These are phyloP conservation scores for Myzus persicae DNA, from an alignment of 1,140 invertebrate species.

Conservation along the genomic window DNA sequence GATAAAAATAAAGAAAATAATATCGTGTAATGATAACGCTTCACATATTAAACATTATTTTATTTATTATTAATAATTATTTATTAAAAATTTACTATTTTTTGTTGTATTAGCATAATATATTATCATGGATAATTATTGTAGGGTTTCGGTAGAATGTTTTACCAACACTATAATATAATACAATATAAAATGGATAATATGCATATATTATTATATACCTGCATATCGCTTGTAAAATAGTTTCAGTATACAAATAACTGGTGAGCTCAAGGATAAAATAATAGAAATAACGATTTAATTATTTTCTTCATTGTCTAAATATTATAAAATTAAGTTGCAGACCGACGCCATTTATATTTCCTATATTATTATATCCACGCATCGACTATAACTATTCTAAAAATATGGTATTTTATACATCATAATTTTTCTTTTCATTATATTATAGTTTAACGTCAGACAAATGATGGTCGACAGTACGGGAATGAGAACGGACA, in stretches of 20 bases:
- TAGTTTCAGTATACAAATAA: not conserved
- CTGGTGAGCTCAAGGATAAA: not conserved
- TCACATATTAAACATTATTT: too few species aligned
- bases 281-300: not conserved
- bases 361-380: not conserved
- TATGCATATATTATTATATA: not conserved
- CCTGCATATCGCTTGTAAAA: not conserved
- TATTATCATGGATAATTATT: not conserved
- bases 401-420: not conserved
- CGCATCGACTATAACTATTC: not conserved
- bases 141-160: not conserved
- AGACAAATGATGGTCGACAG: slow-evolving; percentile 56
- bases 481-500: slow-evolving; percentile 49
- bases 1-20: too few species aligned
- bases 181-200: not conserved
- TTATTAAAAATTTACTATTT: too few species aligned
- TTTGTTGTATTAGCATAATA: too few species aligned
- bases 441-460: slow-evolving; percentile 46
- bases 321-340: not conserved
- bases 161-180: not conserved
- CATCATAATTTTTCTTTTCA: not conserved
- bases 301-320: not conserved
- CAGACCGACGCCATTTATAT: slow-evolving; percentile 3
- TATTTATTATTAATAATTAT: too few species aligned
- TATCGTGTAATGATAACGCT: too few species aligned